Evolutionary conservation across 2,797 vertebrate species (phyloP).

Genomic region (Labroides dimidiatus): DNA sequence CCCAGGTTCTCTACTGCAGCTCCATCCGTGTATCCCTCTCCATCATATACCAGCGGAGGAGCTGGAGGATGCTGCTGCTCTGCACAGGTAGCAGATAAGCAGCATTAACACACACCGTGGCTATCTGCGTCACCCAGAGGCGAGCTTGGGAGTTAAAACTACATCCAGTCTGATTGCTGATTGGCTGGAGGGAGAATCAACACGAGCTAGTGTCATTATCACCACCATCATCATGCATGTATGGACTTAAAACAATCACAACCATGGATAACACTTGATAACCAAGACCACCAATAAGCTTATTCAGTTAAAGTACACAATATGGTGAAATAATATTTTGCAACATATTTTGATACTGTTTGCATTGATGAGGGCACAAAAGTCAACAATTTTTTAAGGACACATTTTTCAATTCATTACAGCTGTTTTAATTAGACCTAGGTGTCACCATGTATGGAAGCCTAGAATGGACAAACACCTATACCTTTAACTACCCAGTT

Average conservation of each 20-base stretch:
- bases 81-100: slow-evolving; percentile 58
- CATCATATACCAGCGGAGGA: slow-evolving; percentile 13
- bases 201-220: slow-evolving; percentile 15
- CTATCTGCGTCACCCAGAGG: slow-evolving; percentile 62
- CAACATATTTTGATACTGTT: no score
- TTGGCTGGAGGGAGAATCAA: slow-evolving; percentile 37
- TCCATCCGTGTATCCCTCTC: slow-evolving; percentile 40
- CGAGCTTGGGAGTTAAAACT: not conserved
- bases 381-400: no score
- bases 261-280: not conserved
- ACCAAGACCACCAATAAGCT: not conserved
- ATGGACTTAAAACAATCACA: not conserved
- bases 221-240: slow-evolving; percentile 3
- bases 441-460: no score
- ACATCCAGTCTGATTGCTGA: slow-evolving; percentile 32
- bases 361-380: no score
- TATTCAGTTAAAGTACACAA: no score
- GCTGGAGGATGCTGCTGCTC: slow-evolving; percentile 19
- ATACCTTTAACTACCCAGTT: no score
- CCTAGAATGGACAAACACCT: no score
- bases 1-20: slow-evolving; percentile 43
- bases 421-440: no score
- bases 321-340: no score
- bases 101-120: slow-evolving; percentile 44
- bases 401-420: no score